These are phyloP conservation scores for Lophochroa leadbeateri DNA, from an alignment of 2,113 vertebrate genomes.

Conservation along the genomic window DNA sequence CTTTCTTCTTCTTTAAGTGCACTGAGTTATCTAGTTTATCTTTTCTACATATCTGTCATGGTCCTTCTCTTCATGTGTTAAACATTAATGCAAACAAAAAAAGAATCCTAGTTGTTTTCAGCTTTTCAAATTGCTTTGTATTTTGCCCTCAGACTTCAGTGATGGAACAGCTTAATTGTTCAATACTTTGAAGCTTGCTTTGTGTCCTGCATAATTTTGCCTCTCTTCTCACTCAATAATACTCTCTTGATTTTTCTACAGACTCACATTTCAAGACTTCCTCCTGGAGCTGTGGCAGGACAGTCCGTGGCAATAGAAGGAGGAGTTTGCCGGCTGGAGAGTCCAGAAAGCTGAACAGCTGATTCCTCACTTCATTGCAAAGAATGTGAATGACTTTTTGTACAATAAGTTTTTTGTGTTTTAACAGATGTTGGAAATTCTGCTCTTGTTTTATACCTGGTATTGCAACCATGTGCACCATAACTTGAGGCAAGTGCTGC, in stretches of 20 bases:
- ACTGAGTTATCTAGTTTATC: not conserved
- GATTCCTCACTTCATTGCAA: conserved; percentile 56
- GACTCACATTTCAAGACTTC: conserved; percentile 98
- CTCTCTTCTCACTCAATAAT: not conserved
- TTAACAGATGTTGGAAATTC: conserved; percentile 74
- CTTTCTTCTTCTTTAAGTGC: not conserved
- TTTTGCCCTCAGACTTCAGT: not conserved
- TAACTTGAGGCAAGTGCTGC: conserved; percentile 72
- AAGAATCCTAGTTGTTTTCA: not conserved
- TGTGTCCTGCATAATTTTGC: not conserved
- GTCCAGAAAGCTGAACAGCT: conserved; percentile 76
- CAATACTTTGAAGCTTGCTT: not conserved
- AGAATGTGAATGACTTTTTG: conserved; percentile 58
- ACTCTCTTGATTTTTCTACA: conserved; percentile 68
- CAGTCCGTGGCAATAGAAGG: conserved; percentile 99
- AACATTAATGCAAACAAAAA: not conserved
- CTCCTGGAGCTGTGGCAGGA: conserved; percentile 92
- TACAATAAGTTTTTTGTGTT: conserved; percentile 72
- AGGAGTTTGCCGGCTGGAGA: conserved; percentile 93
- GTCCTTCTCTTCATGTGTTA: not conserved
- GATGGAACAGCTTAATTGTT: not conserved
- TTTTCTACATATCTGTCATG: not conserved
- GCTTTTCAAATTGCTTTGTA: conserved; percentile 8
- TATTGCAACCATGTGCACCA: conserved; percentile 58
- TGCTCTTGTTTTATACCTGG: conserved; percentile 70